Evolutionary conservation across 2,888 invertebrate species (phyloP), one percentile per base, ranked within the genome.

Genomic region (Dicycla oo): DNA sequence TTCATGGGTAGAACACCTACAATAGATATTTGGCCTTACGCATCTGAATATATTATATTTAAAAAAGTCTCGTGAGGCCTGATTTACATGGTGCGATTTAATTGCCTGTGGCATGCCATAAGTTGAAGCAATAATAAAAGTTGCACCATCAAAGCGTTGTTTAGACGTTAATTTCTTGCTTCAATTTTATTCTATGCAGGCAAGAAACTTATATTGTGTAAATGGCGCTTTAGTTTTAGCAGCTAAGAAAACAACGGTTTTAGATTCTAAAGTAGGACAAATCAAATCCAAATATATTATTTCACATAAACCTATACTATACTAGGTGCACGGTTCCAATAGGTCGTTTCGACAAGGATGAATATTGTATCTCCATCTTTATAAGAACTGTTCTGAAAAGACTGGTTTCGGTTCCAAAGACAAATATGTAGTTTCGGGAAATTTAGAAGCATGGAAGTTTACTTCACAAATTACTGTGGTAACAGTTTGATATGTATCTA

Each of bases 381-480:
- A 78, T 45, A 51, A 49, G 49, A 73, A 51, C 78, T 26, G 23
- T 78, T 69, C 51, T 45, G 51, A 30, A 73, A 73, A 51, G 38
- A 58, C 78, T 23, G 30, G 49, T 58, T 38, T 73, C 1, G 51
- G 71, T 78, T 47, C 23, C 45, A 78, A 60, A 74, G n/a, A 78
- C 73, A 53, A 70, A 78, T 69, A 78, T 45, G 58, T 53, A 74
- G 78, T 74, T 74, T 30, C 56, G 18, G 13, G 38, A 47, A 69
- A 73, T 76, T 80, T 69, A 81, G 78, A 68, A 70, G 61, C 75
- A 69, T 82, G 78, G 75, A 85, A 84, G 80, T 87, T 85, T 80
- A 70, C 78, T 67, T 68, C 61, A 65, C 56, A 4, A 78, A 74
- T 74, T 78, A 53, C 51, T 30, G 15, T 30, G 51, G 51, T 3